phyloP scores from a whole-genome alignment of 2,797 vertebrate species.

The Premnoplex brunnescens region DNA sequence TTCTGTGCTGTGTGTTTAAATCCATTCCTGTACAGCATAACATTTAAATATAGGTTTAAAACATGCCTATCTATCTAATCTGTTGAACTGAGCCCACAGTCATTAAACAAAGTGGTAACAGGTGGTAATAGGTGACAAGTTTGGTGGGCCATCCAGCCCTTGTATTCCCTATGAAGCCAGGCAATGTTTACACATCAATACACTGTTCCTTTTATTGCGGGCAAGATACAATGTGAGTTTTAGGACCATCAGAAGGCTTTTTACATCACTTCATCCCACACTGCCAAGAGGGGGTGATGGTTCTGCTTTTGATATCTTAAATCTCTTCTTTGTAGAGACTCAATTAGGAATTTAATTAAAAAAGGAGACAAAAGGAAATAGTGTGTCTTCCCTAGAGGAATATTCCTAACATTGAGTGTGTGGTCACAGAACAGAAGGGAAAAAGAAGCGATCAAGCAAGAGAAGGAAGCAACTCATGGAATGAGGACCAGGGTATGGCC shows the following conservation, averaged over 20 bases:
- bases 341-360: conserved; percentile 13
- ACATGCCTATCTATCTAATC: background rate
- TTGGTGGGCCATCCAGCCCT: background rate
- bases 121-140: background rate
- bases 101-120: background rate
- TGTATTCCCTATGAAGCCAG: background rate
- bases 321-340: background rate
- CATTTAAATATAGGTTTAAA: background rate
- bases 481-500: background rate
- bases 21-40: background rate
- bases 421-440: background rate
- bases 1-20: background rate
- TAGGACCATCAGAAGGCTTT: background rate
- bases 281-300: background rate
- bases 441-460: background rate
- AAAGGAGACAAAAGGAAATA: conserved; percentile 3
- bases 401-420: background rate
- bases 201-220: background rate
- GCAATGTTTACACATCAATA: background rate
- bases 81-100: background rate
- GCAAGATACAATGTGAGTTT: background rate
- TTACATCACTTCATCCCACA: background rate
- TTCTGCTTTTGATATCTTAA: background rate
- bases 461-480: background rate
- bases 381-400: background rate